Base-by-base conservation (phyloP, 2,113 vertebrate genomes). In the Gallinago undulata region DNA sequence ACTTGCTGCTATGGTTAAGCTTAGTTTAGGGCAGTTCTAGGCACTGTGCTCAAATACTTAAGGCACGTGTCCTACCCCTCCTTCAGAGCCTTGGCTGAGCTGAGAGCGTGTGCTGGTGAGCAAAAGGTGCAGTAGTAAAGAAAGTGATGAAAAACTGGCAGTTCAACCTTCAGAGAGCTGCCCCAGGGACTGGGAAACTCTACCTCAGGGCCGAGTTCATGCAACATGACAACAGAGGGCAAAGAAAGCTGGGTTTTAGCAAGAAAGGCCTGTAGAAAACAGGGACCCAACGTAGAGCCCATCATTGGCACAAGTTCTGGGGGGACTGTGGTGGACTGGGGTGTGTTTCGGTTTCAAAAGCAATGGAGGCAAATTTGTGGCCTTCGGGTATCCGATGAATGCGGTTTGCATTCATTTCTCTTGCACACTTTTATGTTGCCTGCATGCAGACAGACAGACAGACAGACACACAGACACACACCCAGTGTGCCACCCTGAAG, bases 31-130 rank as follows among this genome's bases (percentile, higher is more conserved):
- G 66, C 35, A 78, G 30, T n/a, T 62, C 19, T 66, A 7, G 10
- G 62, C 74, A 27, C 51, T 2, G 1, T 78, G 43, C 56, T 23
- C 28, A 31, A 53, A 39, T 3, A 21, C 15, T 31, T 10, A 31
- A 11, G 6, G 13, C 5, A 3, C 9, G 18, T 4, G 2, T 79
- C 51, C 83, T 35, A 2, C 27, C 11, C 6, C 6, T 78, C 33
- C 68, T 55, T 57, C 77, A 55, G 57, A 83, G 43, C 72, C 62
- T 7, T 0, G 2, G 51, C 51, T 50, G 79, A 78, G 13, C 75
- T n/a, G 60, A 30, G 25, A 84, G 43, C 51, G 8, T 0, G 6
- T 33, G 37, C 37, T 37, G 0, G 0, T 2, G 11, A 37, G 45
- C 64, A 55, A 43, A 43, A 6, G 17, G 19, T 35, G 51, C 6